Evolutionary conservation across 1,140 invertebrate species (phyloP), one percentile per base, ranked within the genome.

Genomic region (Drosophila littoralis): DNA sequence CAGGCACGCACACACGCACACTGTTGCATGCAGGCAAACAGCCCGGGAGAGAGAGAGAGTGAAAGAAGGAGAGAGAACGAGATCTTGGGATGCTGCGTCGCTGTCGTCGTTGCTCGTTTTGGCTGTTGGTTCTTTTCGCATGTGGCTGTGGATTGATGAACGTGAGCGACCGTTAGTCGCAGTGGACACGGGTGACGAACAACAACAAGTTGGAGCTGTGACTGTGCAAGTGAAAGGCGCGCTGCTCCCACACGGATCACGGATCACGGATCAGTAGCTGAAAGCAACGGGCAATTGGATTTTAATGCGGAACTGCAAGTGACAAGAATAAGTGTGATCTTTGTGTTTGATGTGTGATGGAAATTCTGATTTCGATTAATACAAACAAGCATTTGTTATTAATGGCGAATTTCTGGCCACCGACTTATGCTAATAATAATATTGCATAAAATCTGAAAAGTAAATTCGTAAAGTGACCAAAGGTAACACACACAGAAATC

Each of bases 171-270:
- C 77, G 80, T 90, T 90, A 90, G 88, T 90, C 88, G 86, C 86
- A 90, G 82, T 82, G 83, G 82, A 79, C 75, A 90, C 88, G 88
- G 86, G 81, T 90, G 85, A 89, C 77, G 88, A 90, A 77, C 82
- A 90, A 88, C 85, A 90, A 90, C 86, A 81, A 90, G 82, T 86
- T 86, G 80, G 79, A 80, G 80, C 77, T 78, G 70, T 59, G 45
- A 36, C 35, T 54, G 43, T 52, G 46, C 36, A 7, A 50, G 43
- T 45, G 50, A 40, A 75, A 48, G 51, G 40, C 54, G 46, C 57
- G 46, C 17, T 77, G 55, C 65, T 48, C 51, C 40, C 43, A 38
- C 35, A 64, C 43, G 50, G 59, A 63, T 32, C 58, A 58, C 54
- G 52, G 61, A 72, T 58, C 70, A 67, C 71, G 65, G 65, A 74